Base-by-base conservation (phyloP, 1,140 invertebrate genomes). In the Bombus waltoni region DNA sequence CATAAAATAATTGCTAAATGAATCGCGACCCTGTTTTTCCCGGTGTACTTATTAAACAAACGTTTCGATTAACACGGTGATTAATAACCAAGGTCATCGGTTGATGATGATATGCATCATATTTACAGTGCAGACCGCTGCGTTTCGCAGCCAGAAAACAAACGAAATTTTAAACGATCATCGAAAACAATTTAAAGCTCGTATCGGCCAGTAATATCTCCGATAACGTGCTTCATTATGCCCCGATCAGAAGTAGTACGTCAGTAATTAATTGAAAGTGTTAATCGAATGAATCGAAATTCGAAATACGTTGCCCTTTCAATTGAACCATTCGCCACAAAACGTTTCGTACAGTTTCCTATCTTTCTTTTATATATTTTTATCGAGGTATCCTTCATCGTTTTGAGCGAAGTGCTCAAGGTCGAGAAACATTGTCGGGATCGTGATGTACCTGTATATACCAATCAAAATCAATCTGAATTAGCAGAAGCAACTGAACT, bases 1-100 rank as follows among this genome's bases (percentile, higher is more conserved):
- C 86, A 90, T 88, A 88, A 90, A 90, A 90, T 90, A 90, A 90
- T 90, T 90, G 89, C 86, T 90, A 90, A 90, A 90, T 90, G 89
- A 90, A 90, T 90, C 86, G 88, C 83, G 77, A 65, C 59, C 85
- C 85, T 80, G 89, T 90, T 90, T 90, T 90, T 90, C 82, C 82
- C 88, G 76, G 72, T 53, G 83, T 90, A 90, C 89, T 90, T 90
- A 90, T 90, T 90, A 90, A 88, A 86, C 89, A 88, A 90, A 90
- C 89, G 87, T 90, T 90, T 90, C 87, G 86, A 90, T 90, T 90
- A 90, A 90, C 89, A 81, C 82, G 80, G 79, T 89, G 89, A 90
- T 90, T 90, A 90, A 90, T 90, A 87, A 88, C 89, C 88, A 90
- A 90, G 88, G 89, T 90, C 89, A 88, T 80, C 89, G 87, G 80